Conservation (phyloP, 1,140 invertebrate species). For the Drosophila ficusphila region DNA sequence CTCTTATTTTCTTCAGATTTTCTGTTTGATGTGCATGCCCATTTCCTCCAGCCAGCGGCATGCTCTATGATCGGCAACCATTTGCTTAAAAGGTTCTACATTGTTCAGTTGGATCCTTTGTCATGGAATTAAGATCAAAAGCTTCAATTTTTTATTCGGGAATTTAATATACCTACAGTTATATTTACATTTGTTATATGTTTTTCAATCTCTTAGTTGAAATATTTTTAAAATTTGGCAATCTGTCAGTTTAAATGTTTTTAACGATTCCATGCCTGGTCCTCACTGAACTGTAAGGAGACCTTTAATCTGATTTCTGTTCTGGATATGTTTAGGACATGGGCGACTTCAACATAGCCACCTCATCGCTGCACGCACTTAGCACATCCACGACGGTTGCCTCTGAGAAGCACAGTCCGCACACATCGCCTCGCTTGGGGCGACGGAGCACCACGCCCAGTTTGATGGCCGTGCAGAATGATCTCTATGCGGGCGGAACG, state of each 20-base stretch:
- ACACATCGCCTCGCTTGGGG: constrained; percentile 77
- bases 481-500: constrained; percentile 74
- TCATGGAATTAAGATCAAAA: neutral
- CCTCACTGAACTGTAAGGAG: constrained; percentile 3
- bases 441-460: constrained; percentile 82
- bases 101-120: constrained; percentile 16
- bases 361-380: constrained; percentile 86
- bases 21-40: constrained; percentile 38
- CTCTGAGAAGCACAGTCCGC: constrained; percentile 82
- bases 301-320: constrained; percentile 24
- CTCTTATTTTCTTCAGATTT: constrained; percentile 37
- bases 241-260: neutral
- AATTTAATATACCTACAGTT: neutral
- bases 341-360: constrained; percentile 87
- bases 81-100: constrained; percentile 1
- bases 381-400: constrained; percentile 75
- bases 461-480: constrained; percentile 80
- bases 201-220: neutral
- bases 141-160: neutral
- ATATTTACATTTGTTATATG: neutral
- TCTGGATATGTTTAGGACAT: constrained; percentile 84
- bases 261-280: constrained; percentile 2
- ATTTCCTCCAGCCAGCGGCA: constrained; percentile 44
- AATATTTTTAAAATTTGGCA: no score
- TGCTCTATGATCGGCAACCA: constrained; percentile 25